A percentile compares a stretch with the other conserved stretches of the same genome.
These are phyloP conservation scores for Zygaena filipendulae DNA, from an alignment of 2,888 invertebrate genomes.

Conservation along the genomic window DNA sequence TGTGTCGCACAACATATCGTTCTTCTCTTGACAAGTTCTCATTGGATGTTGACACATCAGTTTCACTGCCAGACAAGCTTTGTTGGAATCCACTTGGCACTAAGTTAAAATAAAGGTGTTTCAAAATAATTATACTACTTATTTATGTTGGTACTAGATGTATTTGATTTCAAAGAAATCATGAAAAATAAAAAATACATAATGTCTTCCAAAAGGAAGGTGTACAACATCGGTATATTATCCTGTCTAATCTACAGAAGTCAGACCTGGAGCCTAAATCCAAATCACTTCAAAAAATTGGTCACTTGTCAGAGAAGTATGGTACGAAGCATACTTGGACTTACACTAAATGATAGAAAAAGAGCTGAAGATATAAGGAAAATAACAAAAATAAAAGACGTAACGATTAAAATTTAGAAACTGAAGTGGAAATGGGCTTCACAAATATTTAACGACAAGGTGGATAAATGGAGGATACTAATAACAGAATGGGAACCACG, in stretches of 20 bases:
- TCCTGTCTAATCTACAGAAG: not conserved
- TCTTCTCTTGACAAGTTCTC: conserved; percentile 90
- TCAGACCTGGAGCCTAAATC: not conserved
- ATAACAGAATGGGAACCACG: no score
- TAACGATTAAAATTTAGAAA: not conserved
- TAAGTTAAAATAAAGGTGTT: conserved; percentile 20
- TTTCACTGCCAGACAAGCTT: conserved; percentile 88
- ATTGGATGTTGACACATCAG: conserved; percentile 90
- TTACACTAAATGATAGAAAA: not conserved
- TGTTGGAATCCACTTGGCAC: conserved; percentile 72
- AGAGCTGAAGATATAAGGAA: not conserved
- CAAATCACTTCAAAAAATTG: not conserved
- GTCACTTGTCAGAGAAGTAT: not conserved
- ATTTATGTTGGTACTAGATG: no score
- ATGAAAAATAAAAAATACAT: no score
- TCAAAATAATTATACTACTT: conserved; percentile 7
- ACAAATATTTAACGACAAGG: conserved; percentile 1
- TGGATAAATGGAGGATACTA: not conserved
- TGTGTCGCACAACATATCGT: conserved; percentile 83
- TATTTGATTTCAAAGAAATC: no score
- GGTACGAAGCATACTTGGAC: not conserved
- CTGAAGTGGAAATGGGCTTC: not conserved
- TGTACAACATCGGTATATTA: not conserved
- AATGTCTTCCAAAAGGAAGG: not conserved
- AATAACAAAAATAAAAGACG: not conserved